Conservation (phyloP, 2,113 vertebrate genomes). For the Aptenodytes patagonicus region DNA sequence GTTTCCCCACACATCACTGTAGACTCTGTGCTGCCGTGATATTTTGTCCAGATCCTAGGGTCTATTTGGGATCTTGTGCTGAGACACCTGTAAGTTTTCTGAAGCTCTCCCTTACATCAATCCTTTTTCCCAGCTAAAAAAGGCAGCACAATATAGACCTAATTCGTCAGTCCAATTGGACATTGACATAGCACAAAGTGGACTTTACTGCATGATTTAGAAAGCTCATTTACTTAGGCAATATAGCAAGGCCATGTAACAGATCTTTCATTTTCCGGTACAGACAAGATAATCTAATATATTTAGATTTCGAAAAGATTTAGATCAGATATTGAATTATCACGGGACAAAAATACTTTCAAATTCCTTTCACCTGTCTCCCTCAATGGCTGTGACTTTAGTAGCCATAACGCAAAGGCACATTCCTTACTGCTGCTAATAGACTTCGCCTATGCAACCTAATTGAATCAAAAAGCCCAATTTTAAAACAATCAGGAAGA, state of each 20-base stretch:
- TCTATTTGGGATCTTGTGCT: neutral
- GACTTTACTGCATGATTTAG: neutral
- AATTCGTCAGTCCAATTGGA: neutral
- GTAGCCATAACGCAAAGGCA: neutral
- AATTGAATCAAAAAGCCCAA: neutral
- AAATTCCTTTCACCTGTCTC: neutral
- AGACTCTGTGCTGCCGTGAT: neutral
- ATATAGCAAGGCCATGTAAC: neutral
- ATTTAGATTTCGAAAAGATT: neutral
- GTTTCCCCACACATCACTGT: neutral
- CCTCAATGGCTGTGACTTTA: neutral
- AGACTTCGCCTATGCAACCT: neutral
- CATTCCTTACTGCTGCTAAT: neutral
- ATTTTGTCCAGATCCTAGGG: neutral
- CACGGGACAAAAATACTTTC: neutral
- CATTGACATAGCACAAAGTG: neutral
- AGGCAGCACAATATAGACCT: neutral
- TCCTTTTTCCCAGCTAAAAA: neutral
- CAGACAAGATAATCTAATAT: neutral
- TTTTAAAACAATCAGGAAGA: neutral
- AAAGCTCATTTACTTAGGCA: neutral
- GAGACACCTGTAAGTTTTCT: neutral
- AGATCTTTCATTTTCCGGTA: neutral
- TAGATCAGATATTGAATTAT: neutral
- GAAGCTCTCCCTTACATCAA: neutral